Conservation (phyloP, 2,888 invertebrate species). For the Thymelicus acteon region DNA sequence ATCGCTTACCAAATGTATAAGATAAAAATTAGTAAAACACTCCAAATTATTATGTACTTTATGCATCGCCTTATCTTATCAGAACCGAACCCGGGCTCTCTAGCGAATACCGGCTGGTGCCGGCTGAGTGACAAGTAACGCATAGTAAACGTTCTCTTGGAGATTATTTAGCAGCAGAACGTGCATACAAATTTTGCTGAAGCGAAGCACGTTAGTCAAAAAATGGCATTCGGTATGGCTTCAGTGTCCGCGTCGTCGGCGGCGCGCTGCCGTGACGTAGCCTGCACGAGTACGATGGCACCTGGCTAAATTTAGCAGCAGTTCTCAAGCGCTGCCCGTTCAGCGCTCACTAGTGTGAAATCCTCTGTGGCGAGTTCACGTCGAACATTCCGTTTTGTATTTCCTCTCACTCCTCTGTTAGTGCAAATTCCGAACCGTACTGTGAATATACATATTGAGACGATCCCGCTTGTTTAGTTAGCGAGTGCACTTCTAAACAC, state of each 20-base stretch:
- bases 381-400: slow-evolving; percentile 42
- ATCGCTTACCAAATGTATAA: neutral
- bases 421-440: slow-evolving; percentile 27
- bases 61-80: slow-evolving; percentile 31
- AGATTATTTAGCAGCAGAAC: neutral
- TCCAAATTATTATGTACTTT: neutral
- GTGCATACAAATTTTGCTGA: neutral
- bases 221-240: slow-evolving; percentile 43
- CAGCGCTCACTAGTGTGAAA: slow-evolving; percentile 56
- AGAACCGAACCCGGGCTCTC: neutral
- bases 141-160: neutral
- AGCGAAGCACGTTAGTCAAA: slow-evolving; percentile 25
- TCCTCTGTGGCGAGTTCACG: slow-evolving; percentile 66
- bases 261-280: slow-evolving; percentile 45
- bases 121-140: no score
- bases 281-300: slow-evolving; percentile 44
- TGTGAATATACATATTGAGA: slow-evolving; percentile 23
- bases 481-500: slow-evolving; percentile 45
- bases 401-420: slow-evolving; percentile 40
- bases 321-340: slow-evolving; percentile 53
- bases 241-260: slow-evolving; percentile 40
- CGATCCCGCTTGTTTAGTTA: slow-evolving; percentile 47
- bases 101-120: neutral
- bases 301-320: slow-evolving; percentile 71
- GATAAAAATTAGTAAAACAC: neutral